Evolutionary conservation across 2,113 vertebrate genomes (phyloP).

Genomic region (Cyphomyrus plagiostoma): DNA sequence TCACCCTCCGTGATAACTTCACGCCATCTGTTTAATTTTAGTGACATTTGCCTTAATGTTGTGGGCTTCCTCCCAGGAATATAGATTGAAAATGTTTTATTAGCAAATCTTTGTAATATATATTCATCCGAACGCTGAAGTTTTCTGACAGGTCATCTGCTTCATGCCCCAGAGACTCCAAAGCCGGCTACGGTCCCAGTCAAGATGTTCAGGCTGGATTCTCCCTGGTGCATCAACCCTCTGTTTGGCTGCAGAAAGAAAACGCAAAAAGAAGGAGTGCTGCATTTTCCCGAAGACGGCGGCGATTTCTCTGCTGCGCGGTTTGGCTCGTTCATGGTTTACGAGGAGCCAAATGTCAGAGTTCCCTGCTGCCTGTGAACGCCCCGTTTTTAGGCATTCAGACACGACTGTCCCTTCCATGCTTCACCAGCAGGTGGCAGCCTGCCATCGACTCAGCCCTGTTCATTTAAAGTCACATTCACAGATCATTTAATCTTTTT

Average conservation of each 20-base stretch:
- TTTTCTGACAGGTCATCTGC: not conserved
- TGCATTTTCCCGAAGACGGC: not conserved
- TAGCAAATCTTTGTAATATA: not conserved
- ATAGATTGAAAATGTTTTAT: not conserved
- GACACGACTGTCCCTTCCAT: not conserved
- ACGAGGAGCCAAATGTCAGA: not conserved
- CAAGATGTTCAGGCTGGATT: not conserved
- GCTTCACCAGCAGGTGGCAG: conserved; percentile 55
- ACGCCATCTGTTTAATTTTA: conserved; percentile 55
- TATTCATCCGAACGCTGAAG: not conserved
- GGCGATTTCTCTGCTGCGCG: not conserved
- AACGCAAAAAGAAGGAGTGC: too few species aligned
- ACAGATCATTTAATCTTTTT: conserved; percentile 62
- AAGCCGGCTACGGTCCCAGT: not conserved
- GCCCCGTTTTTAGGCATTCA: not conserved
- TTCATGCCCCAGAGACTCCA: not conserved
- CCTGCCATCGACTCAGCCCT: conserved; percentile 41
- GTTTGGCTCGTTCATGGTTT: not conserved
- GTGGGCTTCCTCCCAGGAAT: not conserved
- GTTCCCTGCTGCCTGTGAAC: not conserved
- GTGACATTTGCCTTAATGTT: conserved; percentile 48
- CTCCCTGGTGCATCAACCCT: not conserved
- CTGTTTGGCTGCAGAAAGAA: not conserved
- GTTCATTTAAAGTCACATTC: conserved; percentile 56
- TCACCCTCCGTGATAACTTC: conserved; percentile 36